Evolutionary conservation across 2,888 invertebrate genomes (phyloP), one percentile per base, ranked within the genome.

Genomic region (Allacma fusca): DNA sequence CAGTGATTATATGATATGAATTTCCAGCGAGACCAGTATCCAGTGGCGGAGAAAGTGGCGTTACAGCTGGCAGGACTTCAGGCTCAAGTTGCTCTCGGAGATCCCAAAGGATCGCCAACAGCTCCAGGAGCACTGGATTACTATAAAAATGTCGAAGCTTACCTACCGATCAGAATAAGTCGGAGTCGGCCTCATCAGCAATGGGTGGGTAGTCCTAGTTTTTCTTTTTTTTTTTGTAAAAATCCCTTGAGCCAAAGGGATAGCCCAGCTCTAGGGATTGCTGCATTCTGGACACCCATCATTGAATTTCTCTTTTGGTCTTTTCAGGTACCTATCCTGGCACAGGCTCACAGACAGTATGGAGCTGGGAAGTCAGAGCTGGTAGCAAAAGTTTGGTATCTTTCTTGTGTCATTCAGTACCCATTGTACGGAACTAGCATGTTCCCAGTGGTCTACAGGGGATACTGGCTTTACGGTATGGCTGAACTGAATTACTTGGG

Each of bases 331-430:
- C 94, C 93, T 2, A 94, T 94, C 81, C 90, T 95, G 69, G 93
- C 94, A 0, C 94, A 95, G 88, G 95, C 95, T 1, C 95, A 95
- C 86, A 90, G 93, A 13, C 94, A 95, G 85, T 97, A 96, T 86
- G 97, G 97, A 74, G 92, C 94, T n/a, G 95, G 95, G 0, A 92
- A 96, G 76, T 92, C 94, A 0, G 96, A 96, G 86, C 88, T 97
- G 64, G 95, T 96, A 0, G 95, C 96, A 23, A 97, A 97, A 88
- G 96, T 96, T 26, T 89, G 97, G 81, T 97, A 97, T 87, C 88
- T 97, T 80, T 95, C 96, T 0, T 96, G 96, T 85, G 97, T 97
- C 5, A 97, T 97, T 94, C 97, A 97, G 87, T 97, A 96, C 87
- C 96, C 97, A 0, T 89, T 97, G 0, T 95, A 94, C 83, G 95